phyloP scores from a whole-genome alignment of 2,888 invertebrate species.

The Agriotes lineatus region DNA sequence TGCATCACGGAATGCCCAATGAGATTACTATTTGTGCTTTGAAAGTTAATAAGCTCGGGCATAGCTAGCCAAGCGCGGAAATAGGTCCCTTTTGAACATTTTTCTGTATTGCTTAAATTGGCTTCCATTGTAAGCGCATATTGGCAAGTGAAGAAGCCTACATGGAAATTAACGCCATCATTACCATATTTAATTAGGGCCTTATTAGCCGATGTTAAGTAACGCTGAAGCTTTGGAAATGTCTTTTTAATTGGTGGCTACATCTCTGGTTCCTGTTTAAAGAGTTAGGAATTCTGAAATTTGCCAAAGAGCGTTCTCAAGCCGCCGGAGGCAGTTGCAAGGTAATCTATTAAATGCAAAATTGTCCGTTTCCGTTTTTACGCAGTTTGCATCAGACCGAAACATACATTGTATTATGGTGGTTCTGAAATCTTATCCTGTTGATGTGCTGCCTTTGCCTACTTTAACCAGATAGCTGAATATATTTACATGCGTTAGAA shows the following conservation, averaged over 20 bases:
- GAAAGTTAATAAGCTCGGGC: constrained; percentile 20
- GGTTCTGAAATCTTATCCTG: constrained; percentile 30
- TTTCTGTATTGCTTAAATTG: no score
- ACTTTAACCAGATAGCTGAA: constrained; percentile 48
- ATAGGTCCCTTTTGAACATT: neutral
- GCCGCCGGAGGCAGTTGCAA: neutral
- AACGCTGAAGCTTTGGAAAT: no score
- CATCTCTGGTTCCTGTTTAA: no score
- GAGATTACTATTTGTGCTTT: constrained; percentile 12
- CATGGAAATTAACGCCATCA: no score
- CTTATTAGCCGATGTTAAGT: no score
- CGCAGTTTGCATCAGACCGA: constrained; percentile 1
- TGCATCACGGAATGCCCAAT: constrained; percentile 28
- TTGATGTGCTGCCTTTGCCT: constrained; percentile 29
- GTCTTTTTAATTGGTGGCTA: no score
- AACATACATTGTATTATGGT: constrained; percentile 1
- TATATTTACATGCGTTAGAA: constrained; percentile 52
- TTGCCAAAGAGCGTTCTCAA: neutral
- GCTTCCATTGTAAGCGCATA: no score
- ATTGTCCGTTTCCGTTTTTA: neutral
- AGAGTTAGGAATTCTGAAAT: no score
- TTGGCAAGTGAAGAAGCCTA: no score
- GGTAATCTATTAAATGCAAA: neutral
- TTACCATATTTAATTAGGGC: no score
- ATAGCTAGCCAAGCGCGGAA: neutral